Base-by-base conservation (phyloP, 2,113 vertebrate genomes). In the Cololabis saira region DNA sequence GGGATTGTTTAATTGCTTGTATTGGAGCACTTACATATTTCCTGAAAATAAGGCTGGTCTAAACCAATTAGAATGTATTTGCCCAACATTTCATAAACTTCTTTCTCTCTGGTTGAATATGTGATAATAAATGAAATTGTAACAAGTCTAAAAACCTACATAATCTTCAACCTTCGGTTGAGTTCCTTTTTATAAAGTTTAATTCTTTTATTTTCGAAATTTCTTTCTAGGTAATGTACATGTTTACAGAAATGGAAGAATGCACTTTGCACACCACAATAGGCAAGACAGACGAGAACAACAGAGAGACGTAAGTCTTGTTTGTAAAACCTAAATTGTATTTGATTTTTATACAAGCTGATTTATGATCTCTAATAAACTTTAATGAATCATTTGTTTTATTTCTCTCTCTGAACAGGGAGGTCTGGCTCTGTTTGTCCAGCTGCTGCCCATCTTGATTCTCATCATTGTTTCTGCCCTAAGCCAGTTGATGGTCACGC, bases 401-500 rank as follows among this genome's bases (percentile, higher is more conserved):
- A 3, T 27, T 37, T 61, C 21, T 49, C 30, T 89, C 48, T 87
- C 41, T 69, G 60, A 52, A 54, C 82, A 99, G 98, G 97, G 98
- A 81, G 97, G 97, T 53, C 95, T 99, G 89, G 98, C 98, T 74
- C 95, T 98, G 89, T 96, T 99, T 80, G 96, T 99, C 83, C 98
- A 99, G 92, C 85, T 99, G 90, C 95, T 99, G 95, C 98, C 98
- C 83, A 96, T 99, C 85, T 93, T 98, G 78, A 95, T 98, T 21
- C 91, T 99, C 93, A 96, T 99, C 74, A 92, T 99, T 1, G 95
- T 99, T 64, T 99, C 98, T 22, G 93, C 98, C 60, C 91, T 99
- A 75, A 99, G 97, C 83, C 98, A 99, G 69, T 13, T 99, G 91
- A 98, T 99, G 95, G 96, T 98, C 64, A 96, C 96, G 30, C 96